phyloP scores from a whole-genome alignment of 2,888 invertebrate genomes.

The Eugnorisma glareosa region DNA sequence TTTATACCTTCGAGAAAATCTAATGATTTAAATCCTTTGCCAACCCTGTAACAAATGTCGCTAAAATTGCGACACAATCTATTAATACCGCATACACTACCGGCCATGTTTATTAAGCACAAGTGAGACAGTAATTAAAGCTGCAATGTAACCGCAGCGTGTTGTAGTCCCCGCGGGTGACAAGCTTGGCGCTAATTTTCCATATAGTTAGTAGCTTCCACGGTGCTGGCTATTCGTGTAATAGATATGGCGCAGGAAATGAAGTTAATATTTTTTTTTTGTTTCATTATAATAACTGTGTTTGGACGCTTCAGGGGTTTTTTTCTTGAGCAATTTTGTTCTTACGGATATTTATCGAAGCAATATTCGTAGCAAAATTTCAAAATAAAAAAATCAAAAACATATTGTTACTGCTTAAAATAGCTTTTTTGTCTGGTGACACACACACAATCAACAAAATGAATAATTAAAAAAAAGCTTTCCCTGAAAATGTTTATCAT shows the following conservation, averaged over 20 bases:
- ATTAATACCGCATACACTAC: constrained; percentile 55
- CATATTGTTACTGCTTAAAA: neutral
- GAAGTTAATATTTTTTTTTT: constrained; percentile 11
- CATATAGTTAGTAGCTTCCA: constrained; percentile 67
- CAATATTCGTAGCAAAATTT: neutral
- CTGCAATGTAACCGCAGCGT: constrained; percentile 73
- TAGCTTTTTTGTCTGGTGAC: neutral
- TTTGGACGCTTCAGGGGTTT: neutral
- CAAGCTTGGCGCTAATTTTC: constrained; percentile 69
- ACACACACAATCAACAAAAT: too few species aligned
- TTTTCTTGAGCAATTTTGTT: constrained; percentile 5
- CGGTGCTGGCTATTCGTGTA: constrained; percentile 61
- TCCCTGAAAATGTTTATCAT: neutral
- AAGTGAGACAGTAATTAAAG: constrained; percentile 76
- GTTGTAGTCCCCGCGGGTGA: constrained; percentile 66
- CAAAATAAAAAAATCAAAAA: neutral
- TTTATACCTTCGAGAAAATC: neutral
- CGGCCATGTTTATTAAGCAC: constrained; percentile 54
- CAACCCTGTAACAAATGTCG: constrained; percentile 33
- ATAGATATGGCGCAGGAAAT: constrained; percentile 62
- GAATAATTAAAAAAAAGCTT: neutral
- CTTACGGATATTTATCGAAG: neutral
- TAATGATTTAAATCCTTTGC: constrained; percentile 2
- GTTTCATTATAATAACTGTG: constrained; percentile 29
- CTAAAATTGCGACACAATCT: constrained; percentile 51